Conservation (phyloP, 2,888 invertebrate species). For the Dorcus parallelipipedus region DNA sequence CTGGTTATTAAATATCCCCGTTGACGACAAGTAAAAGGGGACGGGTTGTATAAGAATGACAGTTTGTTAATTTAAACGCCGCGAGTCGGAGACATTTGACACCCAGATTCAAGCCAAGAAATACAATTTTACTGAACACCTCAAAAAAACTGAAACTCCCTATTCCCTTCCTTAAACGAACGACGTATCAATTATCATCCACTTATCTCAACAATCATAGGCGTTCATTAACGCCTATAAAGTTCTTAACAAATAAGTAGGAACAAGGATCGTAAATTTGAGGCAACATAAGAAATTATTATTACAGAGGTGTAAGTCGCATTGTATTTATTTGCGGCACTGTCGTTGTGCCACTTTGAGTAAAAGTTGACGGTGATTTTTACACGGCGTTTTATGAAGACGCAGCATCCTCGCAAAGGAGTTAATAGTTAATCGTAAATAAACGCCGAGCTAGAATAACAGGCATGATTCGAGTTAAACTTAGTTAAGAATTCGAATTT, state of each 20-base stretch:
- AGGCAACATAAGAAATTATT: no score
- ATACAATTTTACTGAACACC: constrained; percentile 8
- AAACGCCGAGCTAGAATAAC: constrained; percentile 2
- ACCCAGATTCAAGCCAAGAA: constrained; percentile 20
- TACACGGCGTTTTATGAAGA: neutral
- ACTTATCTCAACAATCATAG: neutral
- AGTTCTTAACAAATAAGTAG: no score
- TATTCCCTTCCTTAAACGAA: neutral
- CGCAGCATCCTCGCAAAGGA: neutral
- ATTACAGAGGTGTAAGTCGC: no score
- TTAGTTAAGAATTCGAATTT: constrained; percentile 1
- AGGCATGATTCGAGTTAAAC: constrained; percentile 6
- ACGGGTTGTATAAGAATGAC: constrained; percentile 36
- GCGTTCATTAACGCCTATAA: no score
- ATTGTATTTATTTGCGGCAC: neutral
- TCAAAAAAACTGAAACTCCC: neutral
- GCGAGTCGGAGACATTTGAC: constrained; percentile 31
- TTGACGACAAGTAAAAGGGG: constrained; percentile 27
- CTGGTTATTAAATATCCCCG: constrained; percentile 37
- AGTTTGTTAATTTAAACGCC: constrained; percentile 39
- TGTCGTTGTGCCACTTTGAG: neutral
- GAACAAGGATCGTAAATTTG: no score
- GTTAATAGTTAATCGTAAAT: neutral
- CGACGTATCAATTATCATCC: neutral
- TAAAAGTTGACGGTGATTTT: neutral